phyloP scores from a whole-genome alignment of 2,113 vertebrate genomes.

The Neolamprologus tretocephalus region DNA sequence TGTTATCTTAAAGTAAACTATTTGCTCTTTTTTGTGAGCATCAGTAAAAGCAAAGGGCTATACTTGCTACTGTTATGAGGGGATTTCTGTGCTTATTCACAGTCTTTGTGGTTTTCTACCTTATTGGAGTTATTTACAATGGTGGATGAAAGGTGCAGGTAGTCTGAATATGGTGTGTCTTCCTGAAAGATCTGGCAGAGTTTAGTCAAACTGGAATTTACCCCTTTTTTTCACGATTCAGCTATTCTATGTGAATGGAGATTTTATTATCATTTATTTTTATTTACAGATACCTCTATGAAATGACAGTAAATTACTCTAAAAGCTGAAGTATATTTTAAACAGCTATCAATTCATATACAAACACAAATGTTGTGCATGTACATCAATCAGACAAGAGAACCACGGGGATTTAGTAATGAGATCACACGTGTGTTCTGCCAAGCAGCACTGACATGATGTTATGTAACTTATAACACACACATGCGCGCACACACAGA shows the following conservation, averaged over 20 bases:
- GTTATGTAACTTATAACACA: constrained; percentile 28
- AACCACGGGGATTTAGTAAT: not conserved
- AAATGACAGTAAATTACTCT: not conserved
- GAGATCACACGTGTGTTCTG: constrained; percentile 11
- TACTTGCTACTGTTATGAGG: not conserved
- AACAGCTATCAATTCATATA: not conserved
- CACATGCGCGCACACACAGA: not conserved
- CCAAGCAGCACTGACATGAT: not conserved
- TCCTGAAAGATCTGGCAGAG: not conserved
- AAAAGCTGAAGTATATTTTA: not conserved
- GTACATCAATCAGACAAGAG: not conserved
- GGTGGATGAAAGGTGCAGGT: not conserved
- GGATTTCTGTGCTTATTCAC: not conserved
- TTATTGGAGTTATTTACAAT: not conserved
- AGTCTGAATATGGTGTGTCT: not conserved
- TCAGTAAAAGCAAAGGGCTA: not conserved
- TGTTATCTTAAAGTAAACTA: not conserved
- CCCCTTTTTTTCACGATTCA: not conserved
- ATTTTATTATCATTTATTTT: not conserved
- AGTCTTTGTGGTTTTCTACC: not conserved
- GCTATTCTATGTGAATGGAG: not conserved
- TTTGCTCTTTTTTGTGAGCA: not conserved
- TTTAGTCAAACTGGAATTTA: not conserved
- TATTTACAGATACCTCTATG: not conserved
- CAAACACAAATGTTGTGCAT: not conserved